Percentiles rank a stretch among this genome's conserved stretches.
Conservation (phyloP, 2,797 vertebrate genomes). For the Bufotes viridis region DNA sequence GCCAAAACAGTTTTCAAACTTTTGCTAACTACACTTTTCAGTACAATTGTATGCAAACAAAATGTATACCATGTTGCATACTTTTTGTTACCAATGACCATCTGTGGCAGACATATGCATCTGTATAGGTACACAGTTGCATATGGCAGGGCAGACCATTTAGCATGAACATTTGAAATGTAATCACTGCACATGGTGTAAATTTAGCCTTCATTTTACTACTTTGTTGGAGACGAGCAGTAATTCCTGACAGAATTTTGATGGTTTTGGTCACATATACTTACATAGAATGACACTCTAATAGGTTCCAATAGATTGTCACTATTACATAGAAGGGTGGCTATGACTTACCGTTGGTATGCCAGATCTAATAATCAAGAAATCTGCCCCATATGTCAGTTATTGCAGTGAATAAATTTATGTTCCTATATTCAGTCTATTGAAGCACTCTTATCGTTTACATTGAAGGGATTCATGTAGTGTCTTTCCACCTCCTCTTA, state of each 20-base stretch:
- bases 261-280: background rate
- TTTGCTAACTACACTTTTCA: too few relatives aligned
- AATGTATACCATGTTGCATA: too few relatives aligned
- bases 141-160: too few relatives aligned
- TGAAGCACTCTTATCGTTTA: background rate
- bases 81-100: too few relatives aligned
- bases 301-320: too few relatives aligned
- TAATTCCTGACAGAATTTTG: background rate
- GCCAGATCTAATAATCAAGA: background rate
- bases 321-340: too few relatives aligned
- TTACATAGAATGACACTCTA: background rate
- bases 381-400: background rate
- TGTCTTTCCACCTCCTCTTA: slow-evolving; percentile 11
- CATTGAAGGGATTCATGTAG: background rate
- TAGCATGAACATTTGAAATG: too few relatives aligned
- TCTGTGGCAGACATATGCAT: too few relatives aligned
- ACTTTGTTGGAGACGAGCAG: background rate
- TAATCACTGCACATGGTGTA: background rate
- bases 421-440: background rate
- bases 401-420: background rate
- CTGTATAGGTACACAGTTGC: too few relatives aligned
- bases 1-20: too few relatives aligned
- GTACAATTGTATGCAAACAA: too few relatives aligned
- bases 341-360: background rate
- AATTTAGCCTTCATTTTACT: background rate